Evolutionary conservation across 2,888 invertebrate genomes (phyloP).

Genomic region (Bellardia bayeri): DNA sequence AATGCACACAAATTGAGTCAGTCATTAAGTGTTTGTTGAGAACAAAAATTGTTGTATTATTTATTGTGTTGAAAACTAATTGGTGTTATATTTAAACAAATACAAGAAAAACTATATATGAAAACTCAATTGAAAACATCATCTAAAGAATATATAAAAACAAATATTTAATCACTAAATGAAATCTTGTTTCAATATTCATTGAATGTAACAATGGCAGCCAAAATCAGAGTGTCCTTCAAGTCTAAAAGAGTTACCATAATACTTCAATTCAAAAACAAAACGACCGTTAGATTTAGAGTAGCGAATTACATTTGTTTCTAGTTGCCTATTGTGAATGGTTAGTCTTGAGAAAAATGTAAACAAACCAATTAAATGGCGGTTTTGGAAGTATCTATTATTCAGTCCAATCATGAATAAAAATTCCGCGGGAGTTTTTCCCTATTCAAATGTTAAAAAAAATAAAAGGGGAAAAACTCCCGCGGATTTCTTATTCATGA

Average conservation of each 20-base stretch:
- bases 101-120: conserved; percentile 30
- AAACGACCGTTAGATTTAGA: background rate
- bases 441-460: no score
- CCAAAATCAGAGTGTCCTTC: background rate
- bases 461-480: no score
- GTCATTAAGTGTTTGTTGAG: conserved; percentile 35
- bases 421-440: no score
- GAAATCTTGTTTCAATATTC: background rate
- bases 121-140: conserved; percentile 34
- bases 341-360: no score
- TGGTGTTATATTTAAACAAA: conserved; percentile 59
- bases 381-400: no score
- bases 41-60: conserved; percentile 35
- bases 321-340: no score
- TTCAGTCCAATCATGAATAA: no score
- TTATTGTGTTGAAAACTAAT: conserved; percentile 54
- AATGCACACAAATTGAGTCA: conserved; percentile 30
- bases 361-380: no score
- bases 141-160: conserved; percentile 30
- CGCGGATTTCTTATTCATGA: no score
- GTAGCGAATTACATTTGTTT: no score
- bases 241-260: background rate
- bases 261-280: no score
- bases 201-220: background rate
- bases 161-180: conserved; percentile 30